Evolutionary conservation across 1,140 invertebrate genomes (phyloP), one percentile per base, ranked within the genome.

Genomic region (Halyomorpha halys): DNA sequence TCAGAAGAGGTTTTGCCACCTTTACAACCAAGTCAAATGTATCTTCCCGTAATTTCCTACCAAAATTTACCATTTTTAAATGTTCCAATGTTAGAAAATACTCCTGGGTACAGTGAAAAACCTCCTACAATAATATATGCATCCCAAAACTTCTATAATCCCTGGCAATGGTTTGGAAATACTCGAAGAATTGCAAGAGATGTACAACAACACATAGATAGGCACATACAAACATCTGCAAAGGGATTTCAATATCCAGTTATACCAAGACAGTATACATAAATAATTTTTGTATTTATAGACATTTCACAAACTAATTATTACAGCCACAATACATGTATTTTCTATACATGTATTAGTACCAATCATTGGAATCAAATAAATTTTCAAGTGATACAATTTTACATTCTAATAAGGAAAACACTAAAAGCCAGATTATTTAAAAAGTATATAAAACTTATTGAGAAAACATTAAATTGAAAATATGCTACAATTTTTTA

Each of bases 131-230:
- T 56, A 21, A 56, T 56, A 56, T 56, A 56, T 56, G 53, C 53
- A 23, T 56, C 53, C 15, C 53, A 56, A 25, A 56, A 56, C 53
- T 56, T 56, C 23, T 56, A 56, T 25, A 56, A 56, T 25, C 53
- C 53, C 15, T 56, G 53, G 53, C 39, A 45, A 23, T 61, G 60
- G 44, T 27, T 61, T 18, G 44, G 44, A 23, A 18, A 19, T 34
- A 19, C 3, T 34, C 19, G 59, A 60, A 30, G 59, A 60, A 34
- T 60, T 23, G 18, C 27, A 59, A 21, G 59, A 39, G 59, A 60
- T 60, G 59, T 60, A 44, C 25, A 60, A 60, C 13, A 30, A 30
- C 27, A 30, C 27, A 30, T 30, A 30, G 27, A 30, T 30, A 3
- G 8, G 8, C 27, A 60, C 2, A 60, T 30, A 49, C 6, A n/a